Evolutionary conservation across 2,113 vertebrate species (phyloP).

Genomic region (human): DNA sequence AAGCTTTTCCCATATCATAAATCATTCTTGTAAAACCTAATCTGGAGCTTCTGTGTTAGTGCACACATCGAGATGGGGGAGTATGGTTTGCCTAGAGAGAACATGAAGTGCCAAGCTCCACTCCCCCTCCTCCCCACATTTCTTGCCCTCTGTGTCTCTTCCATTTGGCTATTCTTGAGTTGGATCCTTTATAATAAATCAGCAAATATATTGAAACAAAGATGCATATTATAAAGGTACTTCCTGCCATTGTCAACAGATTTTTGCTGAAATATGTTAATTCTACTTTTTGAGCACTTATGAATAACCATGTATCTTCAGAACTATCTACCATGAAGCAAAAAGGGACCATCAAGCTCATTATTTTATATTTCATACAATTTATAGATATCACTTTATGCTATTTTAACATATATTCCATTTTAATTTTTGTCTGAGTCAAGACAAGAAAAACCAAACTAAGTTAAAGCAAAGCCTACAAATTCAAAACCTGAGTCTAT

Average conservation of each 20-base stretch:
- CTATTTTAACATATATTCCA: conserved; percentile 87
- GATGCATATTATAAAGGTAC: not conserved
- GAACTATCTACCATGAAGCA: conserved; percentile 86
- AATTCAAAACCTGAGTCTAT: conserved; percentile 84
- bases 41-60: not conserved
- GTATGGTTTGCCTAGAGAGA: not conserved
- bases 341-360: conserved; percentile 89
- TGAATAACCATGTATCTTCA: conserved; percentile 44
- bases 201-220: not conserved
- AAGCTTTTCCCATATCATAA: not conserved
- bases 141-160: not conserved
- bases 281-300: conserved; percentile 59
- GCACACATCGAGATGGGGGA: not conserved
- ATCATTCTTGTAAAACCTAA: not conserved
- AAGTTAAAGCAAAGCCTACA: conserved; percentile 86
- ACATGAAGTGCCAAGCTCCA: not conserved
- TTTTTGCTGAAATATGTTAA: conserved; percentile 59
- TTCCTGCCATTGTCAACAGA: not conserved
- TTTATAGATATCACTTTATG: conserved; percentile 88
- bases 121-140: too few relatives aligned
- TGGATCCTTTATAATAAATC: not conserved
- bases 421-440: conserved; percentile 91
- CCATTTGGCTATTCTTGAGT: not conserved
- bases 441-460: conserved; percentile 85
- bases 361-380: conserved; percentile 89